phyloP scores from a whole-genome alignment of 2,797 vertebrate genomes.

The Hybognathus amarus region DNA sequence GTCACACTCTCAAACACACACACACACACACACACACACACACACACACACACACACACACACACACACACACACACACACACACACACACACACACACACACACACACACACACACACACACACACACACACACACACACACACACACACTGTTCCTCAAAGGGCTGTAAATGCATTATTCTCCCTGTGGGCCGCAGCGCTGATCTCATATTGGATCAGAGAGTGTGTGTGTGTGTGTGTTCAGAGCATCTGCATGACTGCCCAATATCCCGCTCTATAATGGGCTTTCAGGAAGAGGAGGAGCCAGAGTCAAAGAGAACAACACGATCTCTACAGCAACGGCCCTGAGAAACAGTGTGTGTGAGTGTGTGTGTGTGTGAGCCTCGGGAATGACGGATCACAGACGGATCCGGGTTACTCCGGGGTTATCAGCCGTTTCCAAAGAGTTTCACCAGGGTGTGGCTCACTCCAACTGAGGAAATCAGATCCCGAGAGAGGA shows the following conservation, averaged over 20 bases:
- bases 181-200: slow-evolving; percentile 41
- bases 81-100: background rate
- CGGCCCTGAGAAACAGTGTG: slow-evolving; percentile 19
- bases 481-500: slow-evolving; percentile 33
- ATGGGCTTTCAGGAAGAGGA: slow-evolving; percentile 41
- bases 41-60: too few relatives aligned
- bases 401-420: background rate
- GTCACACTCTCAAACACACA: too few relatives aligned
- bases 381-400: background rate
- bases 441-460: slow-evolving; percentile 36
- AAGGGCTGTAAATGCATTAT: slow-evolving; percentile 58
- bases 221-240: background rate
- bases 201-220: slow-evolving; percentile 45
- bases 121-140: background rate
- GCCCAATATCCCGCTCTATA: slow-evolving; percentile 40
- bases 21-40: too few relatives aligned
- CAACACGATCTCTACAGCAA: slow-evolving; percentile 19
- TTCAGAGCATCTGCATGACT: slow-evolving; percentile 37
- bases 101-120: background rate
- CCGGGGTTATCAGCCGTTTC: slow-evolving; percentile 11
- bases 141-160: slow-evolving; percentile 12
- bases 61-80: too few relatives aligned
- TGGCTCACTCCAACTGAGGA: slow-evolving; percentile 31
- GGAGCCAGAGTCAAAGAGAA: background rate
- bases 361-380: background rate